Percentiles rank a stretch among this genome's conserved stretches.
phyloP scores from a whole-genome alignment of 2,113 vertebrate species.

The Sylvietta virens region DNA sequence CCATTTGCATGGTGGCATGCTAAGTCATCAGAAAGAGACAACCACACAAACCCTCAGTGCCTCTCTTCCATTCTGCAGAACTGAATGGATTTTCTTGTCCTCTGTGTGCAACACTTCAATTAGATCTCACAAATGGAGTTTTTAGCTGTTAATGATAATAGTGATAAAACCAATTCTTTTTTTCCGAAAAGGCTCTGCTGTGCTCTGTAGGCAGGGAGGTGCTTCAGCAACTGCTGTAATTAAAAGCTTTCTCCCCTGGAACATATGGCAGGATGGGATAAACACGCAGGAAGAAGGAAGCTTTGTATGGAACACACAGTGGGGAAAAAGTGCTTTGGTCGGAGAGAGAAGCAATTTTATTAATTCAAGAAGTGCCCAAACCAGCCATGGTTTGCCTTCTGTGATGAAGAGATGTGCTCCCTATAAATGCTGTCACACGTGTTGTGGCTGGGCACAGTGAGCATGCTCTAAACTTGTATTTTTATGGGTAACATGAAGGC shows the following conservation, averaged over 20 bases:
- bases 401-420: neutral
- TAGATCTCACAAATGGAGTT: neutral
- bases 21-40: neutral
- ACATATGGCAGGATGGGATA: neutral
- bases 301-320: neutral
- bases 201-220: neutral
- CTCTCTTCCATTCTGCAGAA: neutral
- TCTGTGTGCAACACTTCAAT: neutral
- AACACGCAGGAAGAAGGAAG: neutral
- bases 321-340: neutral
- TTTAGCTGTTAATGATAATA: neutral
- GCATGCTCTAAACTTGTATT: neutral
- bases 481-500: neutral
- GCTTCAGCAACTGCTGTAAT: neutral
- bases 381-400: neutral
- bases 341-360: neutral
- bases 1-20: neutral
- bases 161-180: neutral
- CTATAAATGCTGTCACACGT: neutral
- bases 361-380: neutral
- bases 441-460: neutral
- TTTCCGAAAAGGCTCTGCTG: neutral
- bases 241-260: neutral
- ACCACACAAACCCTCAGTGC: neutral
- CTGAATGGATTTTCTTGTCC: neutral